phyloP scores from a whole-genome alignment of 2,113 vertebrate genomes.

The Gracilinanus agilis region DNA sequence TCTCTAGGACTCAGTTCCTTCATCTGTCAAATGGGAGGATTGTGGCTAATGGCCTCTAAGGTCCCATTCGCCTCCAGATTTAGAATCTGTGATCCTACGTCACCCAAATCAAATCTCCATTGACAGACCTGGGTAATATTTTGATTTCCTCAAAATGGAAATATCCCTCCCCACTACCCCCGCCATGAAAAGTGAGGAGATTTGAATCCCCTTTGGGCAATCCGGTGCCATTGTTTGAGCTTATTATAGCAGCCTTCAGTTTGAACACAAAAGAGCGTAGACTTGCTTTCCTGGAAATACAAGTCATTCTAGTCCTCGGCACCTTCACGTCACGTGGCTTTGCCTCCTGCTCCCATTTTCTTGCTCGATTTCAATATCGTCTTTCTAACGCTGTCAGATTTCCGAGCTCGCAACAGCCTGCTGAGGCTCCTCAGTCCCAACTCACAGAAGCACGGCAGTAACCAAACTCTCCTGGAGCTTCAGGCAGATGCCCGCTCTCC shows the following conservation, averaged over 20 bases:
- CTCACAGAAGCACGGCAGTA: neutral
- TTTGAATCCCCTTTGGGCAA: neutral
- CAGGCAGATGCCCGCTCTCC: neutral
- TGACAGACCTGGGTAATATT: neutral
- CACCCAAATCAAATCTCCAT: neutral
- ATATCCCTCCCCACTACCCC: conserved; percentile 6
- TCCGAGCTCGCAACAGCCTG: neutral
- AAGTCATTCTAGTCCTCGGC: neutral
- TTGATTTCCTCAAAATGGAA: neutral
- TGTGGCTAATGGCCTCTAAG: neutral
- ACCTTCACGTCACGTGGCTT: conserved; percentile 17
- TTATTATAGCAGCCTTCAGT: neutral
- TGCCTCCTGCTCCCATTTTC: neutral
- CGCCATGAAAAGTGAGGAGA: neutral
- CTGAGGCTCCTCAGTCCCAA: neutral
- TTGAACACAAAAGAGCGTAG: conserved; percentile 20
- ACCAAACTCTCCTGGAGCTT: neutral
- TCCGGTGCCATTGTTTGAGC: conserved; percentile 8
- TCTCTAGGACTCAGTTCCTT: neutral
- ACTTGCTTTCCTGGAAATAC: neutral
- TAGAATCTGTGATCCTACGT: neutral
- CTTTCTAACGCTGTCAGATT: conserved; percentile 13
- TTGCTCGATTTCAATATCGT: neutral
- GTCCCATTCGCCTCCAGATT: neutral
- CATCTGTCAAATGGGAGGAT: neutral